Percentiles rank a stretch among this genome's conserved stretches.
Conservation (phyloP, 2,888 invertebrate species). For the Meteorus colon region DNA sequence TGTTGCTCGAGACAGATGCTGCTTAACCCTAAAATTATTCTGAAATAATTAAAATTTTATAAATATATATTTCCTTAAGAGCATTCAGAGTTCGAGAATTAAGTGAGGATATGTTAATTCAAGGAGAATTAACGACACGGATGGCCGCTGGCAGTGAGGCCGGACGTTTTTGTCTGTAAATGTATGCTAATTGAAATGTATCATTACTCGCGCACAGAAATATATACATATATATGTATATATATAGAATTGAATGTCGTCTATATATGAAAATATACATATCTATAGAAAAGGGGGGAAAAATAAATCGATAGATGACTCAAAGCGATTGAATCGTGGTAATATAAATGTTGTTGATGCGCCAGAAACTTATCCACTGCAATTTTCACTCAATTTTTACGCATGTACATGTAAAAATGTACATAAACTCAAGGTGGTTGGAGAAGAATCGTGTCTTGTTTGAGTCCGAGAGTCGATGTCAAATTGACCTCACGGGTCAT, state of each 20-base stretch:
- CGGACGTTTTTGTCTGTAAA: slow-evolving; percentile 70
- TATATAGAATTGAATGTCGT: too few species aligned
- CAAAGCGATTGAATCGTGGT: too few species aligned
- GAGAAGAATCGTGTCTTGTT: neutral
- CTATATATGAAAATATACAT: too few species aligned
- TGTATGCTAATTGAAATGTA: slow-evolving; percentile 73
- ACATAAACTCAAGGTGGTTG: neutral
- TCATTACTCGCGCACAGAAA: slow-evolving; percentile 63
- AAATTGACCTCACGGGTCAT: neutral
- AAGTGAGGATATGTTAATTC: slow-evolving; percentile 55
- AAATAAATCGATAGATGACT: too few species aligned
- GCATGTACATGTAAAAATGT: neutral
- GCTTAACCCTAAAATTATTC: neutral
- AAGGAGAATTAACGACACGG: slow-evolving; percentile 69
- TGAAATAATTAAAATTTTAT: slow-evolving; percentile 13
- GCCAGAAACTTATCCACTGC: too few species aligned
- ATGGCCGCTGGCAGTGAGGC: slow-evolving; percentile 63
- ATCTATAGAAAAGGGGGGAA: too few species aligned
- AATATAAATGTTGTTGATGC: too few species aligned
- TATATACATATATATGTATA: slow-evolving; percentile 18
- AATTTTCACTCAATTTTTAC: neutral
- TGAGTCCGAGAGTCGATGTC: neutral
- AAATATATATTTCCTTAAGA: slow-evolving; percentile 5
- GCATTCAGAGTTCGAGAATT: slow-evolving; percentile 21
- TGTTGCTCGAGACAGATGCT: slow-evolving; percentile 38